Evolutionary conservation across 1,140 invertebrate genomes (phyloP), one percentile per base, ranked within the genome.

Genomic region (Mylabris phalerata): DNA sequence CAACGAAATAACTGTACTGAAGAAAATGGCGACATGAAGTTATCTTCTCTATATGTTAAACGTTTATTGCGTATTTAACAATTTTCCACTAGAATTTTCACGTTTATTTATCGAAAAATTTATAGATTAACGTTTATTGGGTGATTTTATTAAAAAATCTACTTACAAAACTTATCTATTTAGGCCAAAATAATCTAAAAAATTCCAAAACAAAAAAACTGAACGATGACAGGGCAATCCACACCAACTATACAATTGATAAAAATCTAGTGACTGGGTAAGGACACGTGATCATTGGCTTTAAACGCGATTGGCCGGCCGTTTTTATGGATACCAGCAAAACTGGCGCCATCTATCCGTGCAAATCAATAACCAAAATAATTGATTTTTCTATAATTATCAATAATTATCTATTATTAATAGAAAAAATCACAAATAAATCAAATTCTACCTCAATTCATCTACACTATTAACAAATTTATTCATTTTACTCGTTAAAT

Each of bases 181-280:
- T 50, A 55, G 46, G 50, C 60, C 46, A 62, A 57, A 62, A 50
- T 58, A 54, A 49, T 59, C 50, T 50, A 49, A 32, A 32, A 32
- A 32, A 32, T 5, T 32, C 19, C 32, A 32, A 32, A 32, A 32
- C 32, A 32, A 58, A 62, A 52, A 58, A 48, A 55, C 49, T 56
- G 55, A 62, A 54, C 38, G 50, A 62, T 62, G 55, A 62, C 60
- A 62, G 51, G 48, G 55, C 60, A 58, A 55, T 55, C 49, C 60
- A 57, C 60, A 58, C 52, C 50, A 48, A 55, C 55, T 52, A 58
- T 50, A 51, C 55, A 62, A 43, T 10, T 43, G 38, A 9, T 9
- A 42, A 38, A 19, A 11, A 48, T 40, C 39, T n/a, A 32, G 46
- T 46, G 11, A 45, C 27, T 25, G 25, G 48, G 39, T 5, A 7